phyloP scores from a whole-genome alignment of 2,797 vertebrate genomes.

The Limosa lapponica region DNA sequence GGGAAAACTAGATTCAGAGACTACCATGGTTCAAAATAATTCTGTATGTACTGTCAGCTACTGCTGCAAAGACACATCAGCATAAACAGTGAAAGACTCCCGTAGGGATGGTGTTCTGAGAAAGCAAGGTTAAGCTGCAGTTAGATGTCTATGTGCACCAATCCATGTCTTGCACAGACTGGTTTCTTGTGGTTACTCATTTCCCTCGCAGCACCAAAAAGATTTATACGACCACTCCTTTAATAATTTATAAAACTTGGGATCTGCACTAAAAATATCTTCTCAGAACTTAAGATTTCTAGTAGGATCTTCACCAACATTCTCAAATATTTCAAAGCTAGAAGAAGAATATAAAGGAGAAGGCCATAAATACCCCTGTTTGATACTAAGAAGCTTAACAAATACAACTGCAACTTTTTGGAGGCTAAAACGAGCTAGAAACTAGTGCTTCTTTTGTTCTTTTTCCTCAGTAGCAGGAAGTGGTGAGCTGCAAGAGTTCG shows the following conservation, averaged over 20 bases:
- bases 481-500: constrained; percentile 21
- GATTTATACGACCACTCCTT: background rate
- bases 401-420: background rate
- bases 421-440: background rate
- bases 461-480: constrained; percentile 62
- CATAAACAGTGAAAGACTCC: background rate
- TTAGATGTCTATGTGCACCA: background rate
- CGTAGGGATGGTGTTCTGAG: background rate
- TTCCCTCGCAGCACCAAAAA: background rate
- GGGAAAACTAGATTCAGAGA: background rate
- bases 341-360: background rate
- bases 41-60: background rate
- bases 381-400: background rate
- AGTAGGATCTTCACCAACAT: background rate
- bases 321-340: background rate
- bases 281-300: background rate
- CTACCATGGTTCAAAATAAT: background rate
- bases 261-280: background rate
- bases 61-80: background rate
- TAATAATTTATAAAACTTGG: background rate
- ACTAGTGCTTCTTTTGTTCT: constrained; percentile 40
- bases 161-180: background rate
- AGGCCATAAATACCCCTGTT: background rate
- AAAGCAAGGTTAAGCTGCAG: background rate
- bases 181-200: background rate